A percentile compares a stretch with the other conserved stretches of the same genome.
Conservation (phyloP, 2,113 vertebrate species). For the Vulpes lagopus region DNA sequence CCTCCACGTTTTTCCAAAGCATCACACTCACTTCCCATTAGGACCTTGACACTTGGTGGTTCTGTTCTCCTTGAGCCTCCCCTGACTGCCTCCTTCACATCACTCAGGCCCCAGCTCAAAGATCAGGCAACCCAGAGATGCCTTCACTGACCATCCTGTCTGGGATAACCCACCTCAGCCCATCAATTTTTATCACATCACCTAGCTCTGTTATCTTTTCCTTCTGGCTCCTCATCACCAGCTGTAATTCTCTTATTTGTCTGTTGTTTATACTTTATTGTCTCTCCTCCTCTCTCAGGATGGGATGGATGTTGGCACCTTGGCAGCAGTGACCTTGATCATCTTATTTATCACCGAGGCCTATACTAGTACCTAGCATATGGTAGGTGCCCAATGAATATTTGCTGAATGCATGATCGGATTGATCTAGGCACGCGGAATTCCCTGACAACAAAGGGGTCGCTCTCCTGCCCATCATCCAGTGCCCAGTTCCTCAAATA, state of each 20-base stretch:
- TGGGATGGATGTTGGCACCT: background rate
- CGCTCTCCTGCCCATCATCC: background rate
- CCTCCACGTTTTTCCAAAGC: background rate
- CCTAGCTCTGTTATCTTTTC: background rate
- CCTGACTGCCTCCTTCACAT: rapidly evolving
- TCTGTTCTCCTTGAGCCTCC: background rate
- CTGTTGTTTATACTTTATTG: background rate
- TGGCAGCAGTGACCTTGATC: background rate
- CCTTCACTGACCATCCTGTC: background rate
- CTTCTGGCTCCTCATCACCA: rapidly evolving
- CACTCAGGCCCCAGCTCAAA: background rate
- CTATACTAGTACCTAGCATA: background rate
- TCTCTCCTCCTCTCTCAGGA: background rate
- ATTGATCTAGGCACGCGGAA: rapidly evolving
- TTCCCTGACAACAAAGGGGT: background rate
- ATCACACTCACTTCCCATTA: background rate
- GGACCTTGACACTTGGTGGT: background rate
- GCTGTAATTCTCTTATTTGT: background rate
- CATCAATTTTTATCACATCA: rapidly evolving
- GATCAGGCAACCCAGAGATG: background rate
- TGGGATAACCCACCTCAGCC: rapidly evolving
- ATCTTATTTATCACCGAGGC: background rate
- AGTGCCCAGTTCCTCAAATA: constrained; percentile 56
- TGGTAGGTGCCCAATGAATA: background rate
- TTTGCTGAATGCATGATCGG: background rate